Conservation (phyloP, 2,113 vertebrate genomes). For the Corydoras maculifer region DNA sequence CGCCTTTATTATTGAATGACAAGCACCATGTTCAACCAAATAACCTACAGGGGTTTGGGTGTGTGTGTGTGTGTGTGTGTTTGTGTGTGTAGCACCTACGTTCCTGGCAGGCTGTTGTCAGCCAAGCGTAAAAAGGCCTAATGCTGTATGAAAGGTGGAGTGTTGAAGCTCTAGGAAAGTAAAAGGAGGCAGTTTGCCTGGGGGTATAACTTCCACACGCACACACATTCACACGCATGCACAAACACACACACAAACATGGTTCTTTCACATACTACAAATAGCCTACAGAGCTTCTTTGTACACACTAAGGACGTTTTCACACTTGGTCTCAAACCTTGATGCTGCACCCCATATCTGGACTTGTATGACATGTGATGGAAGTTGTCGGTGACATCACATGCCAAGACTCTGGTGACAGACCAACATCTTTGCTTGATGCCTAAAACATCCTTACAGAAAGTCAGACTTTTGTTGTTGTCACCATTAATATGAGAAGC, state of each 20-base stretch:
- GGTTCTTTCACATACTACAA: neutral
- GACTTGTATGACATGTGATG: no score
- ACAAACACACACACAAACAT: neutral
- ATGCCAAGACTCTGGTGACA: no score
- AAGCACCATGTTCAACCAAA: slow-evolving; percentile 71
- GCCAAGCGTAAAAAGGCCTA: slow-evolving; percentile 59
- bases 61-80: slow-evolving; percentile 23
- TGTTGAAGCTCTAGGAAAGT: slow-evolving; percentile 58
- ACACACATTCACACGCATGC: slow-evolving; percentile 38
- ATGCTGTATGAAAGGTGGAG: slow-evolving; percentile 76
- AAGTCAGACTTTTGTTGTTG: no score
- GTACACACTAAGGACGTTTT: neutral
- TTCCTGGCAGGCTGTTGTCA: slow-evolving; percentile 68
- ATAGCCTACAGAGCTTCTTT: neutral
- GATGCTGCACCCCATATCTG: no score
- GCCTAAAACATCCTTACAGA: no score
- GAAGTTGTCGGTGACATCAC: no score
- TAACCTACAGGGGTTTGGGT: slow-evolving; percentile 55
- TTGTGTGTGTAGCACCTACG: slow-evolving; percentile 52
- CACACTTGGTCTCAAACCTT: no score
- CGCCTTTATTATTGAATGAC: slow-evolving; percentile 73
- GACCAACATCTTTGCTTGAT: no score
- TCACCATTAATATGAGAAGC: no score
- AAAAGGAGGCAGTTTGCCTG: slow-evolving; percentile 63
- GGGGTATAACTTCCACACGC: slow-evolving; percentile 61